Base-by-base conservation (phyloP, 1,140 invertebrate species). In the Cydia strobilella region DNA sequence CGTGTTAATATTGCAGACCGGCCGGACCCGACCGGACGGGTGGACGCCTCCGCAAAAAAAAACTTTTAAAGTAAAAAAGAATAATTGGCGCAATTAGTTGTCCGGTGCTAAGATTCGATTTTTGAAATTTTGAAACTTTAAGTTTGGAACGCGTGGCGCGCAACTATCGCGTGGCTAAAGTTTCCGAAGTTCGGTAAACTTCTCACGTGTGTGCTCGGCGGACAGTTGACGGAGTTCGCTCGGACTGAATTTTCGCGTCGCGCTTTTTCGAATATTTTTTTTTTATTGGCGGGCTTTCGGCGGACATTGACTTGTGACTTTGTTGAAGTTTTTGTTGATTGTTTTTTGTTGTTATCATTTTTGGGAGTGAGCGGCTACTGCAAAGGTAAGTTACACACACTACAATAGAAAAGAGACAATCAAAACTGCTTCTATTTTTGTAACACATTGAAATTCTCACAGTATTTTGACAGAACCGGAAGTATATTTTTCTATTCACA, bases 1-100 rank as follows among this genome's bases (percentile, higher is more conserved):
- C 88, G 88, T 88, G 88, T 89, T 92, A 90, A 91, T 90, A 90
- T 90, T 87, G 89, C 90, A 90, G 90, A 90, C 88, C 87, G 84
- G 84, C 90, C 85, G 88, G 88, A 89, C 89, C 86, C 82, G 83
- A 87, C 88, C 89, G 89, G 89, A 90, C 89, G 89, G 88, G 86
- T 86, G 89, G 88, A 87, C 89, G 88, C 82, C 81, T 86, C 82
- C 77, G 80, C 78, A 82, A 82, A 79, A 78, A 80, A 86, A 85
- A 84, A 77, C 65, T 76, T 77, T 81, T 75, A 76, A 81, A 82
- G 79, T 79, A 77, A 79, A 85, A 81, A 79, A 79, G 75, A 80
- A 77, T 77, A 80, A 79, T 63, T 51, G 71, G 71, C 76, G 75
- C 77, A 82, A 81, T 83, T 82, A 81, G 81, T 83, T 77, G 23